A percentile compares a stretch with the other conserved stretches of the same genome.
Evolutionary conservation across 2,113 vertebrate species (phyloP).

Genomic region (Hylia prasina): DNA sequence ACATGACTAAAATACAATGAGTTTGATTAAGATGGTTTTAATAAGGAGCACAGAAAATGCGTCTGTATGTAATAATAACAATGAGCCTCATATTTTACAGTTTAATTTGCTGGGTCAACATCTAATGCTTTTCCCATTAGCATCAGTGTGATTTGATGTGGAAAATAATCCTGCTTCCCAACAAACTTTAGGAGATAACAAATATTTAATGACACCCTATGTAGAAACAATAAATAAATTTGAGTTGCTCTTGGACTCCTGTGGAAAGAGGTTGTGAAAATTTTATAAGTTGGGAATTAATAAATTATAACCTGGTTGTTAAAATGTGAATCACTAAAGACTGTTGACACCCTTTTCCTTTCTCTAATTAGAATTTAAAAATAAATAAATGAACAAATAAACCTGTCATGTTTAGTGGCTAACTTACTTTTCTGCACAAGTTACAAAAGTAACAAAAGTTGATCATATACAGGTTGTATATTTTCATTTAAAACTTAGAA

Average conservation of each 20-base stretch:
- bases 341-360: constrained; percentile 73
- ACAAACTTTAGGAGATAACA: constrained; percentile 76
- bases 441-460: constrained; percentile 13
- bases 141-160: constrained; percentile 54
- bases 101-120: constrained; percentile 61
- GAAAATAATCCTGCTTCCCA: constrained; percentile 67
- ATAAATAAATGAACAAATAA: constrained; percentile 74
- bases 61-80: constrained; percentile 27
- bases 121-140: constrained; percentile 60
- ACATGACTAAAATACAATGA: constrained; percentile 45
- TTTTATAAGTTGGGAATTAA: constrained; percentile 81
- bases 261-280: constrained; percentile 76
- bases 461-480: background rate
- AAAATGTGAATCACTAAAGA: constrained; percentile 79
- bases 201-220: constrained; percentile 83
- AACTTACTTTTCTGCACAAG: constrained; percentile 24
- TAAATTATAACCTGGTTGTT: constrained; percentile 83
- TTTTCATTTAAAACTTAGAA: constrained; percentile 19
- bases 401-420: constrained; percentile 49
- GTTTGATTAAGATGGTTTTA: constrained; percentile 58
- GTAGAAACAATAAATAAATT: constrained; percentile 82
- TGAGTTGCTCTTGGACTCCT: constrained; percentile 75
- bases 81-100: constrained; percentile 20
- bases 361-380: constrained; percentile 78
- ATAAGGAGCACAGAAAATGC: constrained; percentile 36